Evolutionary conservation across 23 tunicate genomes (phyloP).

Genomic region (Phallusia fumigata): DNA sequence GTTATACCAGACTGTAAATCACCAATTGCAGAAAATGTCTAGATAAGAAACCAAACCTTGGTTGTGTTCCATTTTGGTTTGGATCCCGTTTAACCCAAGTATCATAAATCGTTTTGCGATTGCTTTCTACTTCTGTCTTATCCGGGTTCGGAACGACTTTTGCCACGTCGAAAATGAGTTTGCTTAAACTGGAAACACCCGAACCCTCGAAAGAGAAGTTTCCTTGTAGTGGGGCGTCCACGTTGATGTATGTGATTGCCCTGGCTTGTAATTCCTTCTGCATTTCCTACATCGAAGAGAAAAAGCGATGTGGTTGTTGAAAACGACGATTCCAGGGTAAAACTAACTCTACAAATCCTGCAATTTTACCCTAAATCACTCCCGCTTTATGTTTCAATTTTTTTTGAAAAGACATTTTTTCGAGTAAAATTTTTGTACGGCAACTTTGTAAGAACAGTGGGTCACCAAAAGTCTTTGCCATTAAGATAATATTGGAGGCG

Average conservation of each 20-base stretch:
- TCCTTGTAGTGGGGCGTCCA: slow-evolving; percentile 59
- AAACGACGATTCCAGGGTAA: too few species aligned
- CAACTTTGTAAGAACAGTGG: too few species aligned
- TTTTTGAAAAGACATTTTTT: too few species aligned
- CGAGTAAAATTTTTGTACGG: too few species aligned
- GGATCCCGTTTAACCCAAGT: slow-evolving; percentile 40
- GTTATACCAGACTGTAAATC: too few species aligned
- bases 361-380: too few species aligned
- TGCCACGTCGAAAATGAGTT: slow-evolving; percentile 43
- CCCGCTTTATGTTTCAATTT: too few species aligned
- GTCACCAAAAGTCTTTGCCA: too few species aligned
- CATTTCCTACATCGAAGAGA: slow-evolving; percentile 36
- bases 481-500: too few species aligned
- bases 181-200: slow-evolving; percentile 43
- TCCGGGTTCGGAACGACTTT: slow-evolving; percentile 45
- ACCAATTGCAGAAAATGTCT: too few species aligned
- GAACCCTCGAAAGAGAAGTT: slow-evolving; percentile 31
- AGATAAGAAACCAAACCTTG: neutral
- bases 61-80: neutral
- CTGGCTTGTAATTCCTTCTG: slow-evolving; percentile 56
- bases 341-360: too few species aligned
- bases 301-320: too few species aligned
- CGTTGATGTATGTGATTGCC: slow-evolving; percentile 68
- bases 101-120: slow-evolving; percentile 50
- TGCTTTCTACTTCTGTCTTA: slow-evolving; percentile 25